These are phyloP conservation scores for Botia kubotai DNA, from an alignment of 2,797 vertebrate species.

Conservation along the genomic window DNA sequence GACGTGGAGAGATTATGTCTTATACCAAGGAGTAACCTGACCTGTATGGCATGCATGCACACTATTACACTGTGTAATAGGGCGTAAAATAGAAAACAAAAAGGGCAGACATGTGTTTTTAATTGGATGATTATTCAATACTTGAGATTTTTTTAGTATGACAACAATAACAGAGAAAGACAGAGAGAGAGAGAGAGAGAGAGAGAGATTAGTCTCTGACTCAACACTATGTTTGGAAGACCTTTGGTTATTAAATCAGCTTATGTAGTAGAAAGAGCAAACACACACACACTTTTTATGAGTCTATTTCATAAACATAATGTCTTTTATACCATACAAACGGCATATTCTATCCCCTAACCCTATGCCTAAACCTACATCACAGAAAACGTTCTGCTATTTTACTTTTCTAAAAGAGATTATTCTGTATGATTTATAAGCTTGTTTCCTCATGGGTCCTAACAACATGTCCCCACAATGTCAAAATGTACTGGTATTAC, in stretches of 20 bases:
- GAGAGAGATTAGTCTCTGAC: conserved; percentile 27
- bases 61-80: not conserved
- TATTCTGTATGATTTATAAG: no score
- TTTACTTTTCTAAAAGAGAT: no score
- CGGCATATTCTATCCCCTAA: no score
- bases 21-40: conserved; percentile 9
- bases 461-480: no score
- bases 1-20: not conserved
- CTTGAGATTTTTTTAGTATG: not conserved
- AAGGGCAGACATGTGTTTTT: not conserved
- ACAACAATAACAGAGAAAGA: not conserved
- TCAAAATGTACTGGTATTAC: no score
- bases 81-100: not conserved
- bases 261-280: conserved; percentile 10
- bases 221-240: conserved; percentile 47
- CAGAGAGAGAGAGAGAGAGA: not conserved
- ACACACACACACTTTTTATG: not conserved
- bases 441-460: no score
- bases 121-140: not conserved
- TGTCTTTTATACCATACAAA: no score
- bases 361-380: not conserved
- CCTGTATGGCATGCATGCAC: not conserved
- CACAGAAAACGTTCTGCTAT: not conserved
- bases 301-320: not conserved
- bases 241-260: conserved; percentile 50